These are phyloP conservation scores for Anguilla obscura DNA, from an alignment of 2,797 vertebrate species.

Conservation along the genomic window DNA sequence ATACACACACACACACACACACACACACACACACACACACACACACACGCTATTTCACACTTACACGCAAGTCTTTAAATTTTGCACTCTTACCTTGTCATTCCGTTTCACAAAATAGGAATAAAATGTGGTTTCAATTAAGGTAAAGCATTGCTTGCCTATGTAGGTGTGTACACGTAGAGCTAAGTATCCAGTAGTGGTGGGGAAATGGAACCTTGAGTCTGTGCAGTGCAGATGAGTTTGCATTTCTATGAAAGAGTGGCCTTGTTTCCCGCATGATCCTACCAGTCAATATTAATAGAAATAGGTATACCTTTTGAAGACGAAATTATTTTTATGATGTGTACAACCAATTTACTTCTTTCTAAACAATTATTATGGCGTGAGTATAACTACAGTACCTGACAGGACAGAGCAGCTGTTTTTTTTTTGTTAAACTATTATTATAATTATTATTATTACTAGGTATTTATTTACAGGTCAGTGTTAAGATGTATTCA, in stretches of 20 bases:
- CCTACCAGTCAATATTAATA: constrained; percentile 33
- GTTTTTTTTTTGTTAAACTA: background rate
- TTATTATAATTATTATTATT: background rate
- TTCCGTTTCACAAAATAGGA: constrained; percentile 22
- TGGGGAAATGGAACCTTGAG: constrained; percentile 14
- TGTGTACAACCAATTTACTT: constrained; percentile 23
- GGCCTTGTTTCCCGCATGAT: constrained; percentile 56
- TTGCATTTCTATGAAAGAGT: constrained; percentile 35
- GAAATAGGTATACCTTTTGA: constrained; percentile 48
- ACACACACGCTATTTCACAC: background rate
- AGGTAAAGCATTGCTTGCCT: constrained; percentile 12
- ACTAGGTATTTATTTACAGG: background rate
- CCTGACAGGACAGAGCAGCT: background rate
- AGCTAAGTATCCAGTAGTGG: constrained; percentile 20
- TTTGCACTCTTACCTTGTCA: background rate
- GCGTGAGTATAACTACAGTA: background rate
- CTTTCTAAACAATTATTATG: constrained; percentile 8
- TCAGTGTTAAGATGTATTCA: background rate
- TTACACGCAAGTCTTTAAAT: background rate
- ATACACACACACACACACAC: background rate
- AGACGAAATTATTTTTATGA: constrained; percentile 35
- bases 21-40: background rate
- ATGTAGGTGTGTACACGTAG: constrained; percentile 10
- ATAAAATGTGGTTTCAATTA: constrained; percentile 1
- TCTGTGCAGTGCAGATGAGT: constrained; percentile 1